Evolutionary conservation across 2,113 vertebrate species (phyloP).

Genomic region (Kobus ellipsiprymnus): DNA sequence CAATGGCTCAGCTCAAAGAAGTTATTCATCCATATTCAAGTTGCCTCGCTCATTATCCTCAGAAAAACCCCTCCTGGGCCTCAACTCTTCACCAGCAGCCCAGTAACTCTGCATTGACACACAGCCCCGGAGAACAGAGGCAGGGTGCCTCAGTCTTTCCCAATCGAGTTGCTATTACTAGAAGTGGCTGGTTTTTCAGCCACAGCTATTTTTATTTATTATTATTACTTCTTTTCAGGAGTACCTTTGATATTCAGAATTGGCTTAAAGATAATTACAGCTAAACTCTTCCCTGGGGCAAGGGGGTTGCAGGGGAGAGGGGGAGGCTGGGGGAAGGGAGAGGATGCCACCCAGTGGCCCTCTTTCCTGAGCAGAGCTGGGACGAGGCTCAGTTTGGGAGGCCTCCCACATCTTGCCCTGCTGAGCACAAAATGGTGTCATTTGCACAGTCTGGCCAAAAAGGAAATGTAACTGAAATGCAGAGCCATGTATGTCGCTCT

Average conservation of each 20-base stretch:
- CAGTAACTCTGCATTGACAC: neutral
- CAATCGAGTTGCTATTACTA: neutral
- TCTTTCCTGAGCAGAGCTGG: neutral
- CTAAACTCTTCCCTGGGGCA: neutral
- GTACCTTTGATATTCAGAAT: neutral
- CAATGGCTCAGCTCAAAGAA: slow-evolving; percentile 34
- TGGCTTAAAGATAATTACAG: neutral
- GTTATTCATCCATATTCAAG: slow-evolving; percentile 54
- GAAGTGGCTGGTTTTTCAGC: neutral
- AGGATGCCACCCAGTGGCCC: neutral
- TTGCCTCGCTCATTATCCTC: neutral
- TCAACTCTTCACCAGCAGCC: neutral
- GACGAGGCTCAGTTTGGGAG: neutral
- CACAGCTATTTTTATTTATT: neutral
- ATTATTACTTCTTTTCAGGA: neutral
- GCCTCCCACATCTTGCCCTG: neutral
- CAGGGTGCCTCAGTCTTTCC: neutral
- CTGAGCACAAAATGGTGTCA: neutral
- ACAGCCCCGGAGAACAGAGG: neutral
- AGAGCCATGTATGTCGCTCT: neutral
- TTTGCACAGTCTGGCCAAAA: too few relatives aligned
- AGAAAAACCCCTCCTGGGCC: slow-evolving; percentile 39
- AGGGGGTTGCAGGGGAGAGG: neutral
- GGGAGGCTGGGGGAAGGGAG: neutral
- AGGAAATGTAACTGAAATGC: too few relatives aligned